Evolutionary conservation across 2,888 invertebrate genomes (phyloP).

Genomic region (Gasteruption jaculator): DNA sequence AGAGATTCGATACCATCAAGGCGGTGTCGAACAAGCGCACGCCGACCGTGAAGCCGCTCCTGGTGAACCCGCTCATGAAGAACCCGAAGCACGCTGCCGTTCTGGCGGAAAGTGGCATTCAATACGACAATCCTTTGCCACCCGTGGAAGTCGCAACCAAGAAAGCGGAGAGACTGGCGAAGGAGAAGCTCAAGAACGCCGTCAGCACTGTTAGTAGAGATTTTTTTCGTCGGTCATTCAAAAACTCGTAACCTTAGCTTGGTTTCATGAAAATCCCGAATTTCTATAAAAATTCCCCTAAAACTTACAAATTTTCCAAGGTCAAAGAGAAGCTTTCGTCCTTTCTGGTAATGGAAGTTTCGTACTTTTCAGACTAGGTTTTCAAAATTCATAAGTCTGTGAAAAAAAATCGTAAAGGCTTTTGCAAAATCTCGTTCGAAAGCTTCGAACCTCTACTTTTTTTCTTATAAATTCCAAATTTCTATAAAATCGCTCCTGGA

Average conservation of each 20-base stretch:
- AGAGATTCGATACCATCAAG: conserved; percentile 74
- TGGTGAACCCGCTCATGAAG: conserved; percentile 69
- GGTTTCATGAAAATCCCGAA: too few relatives aligned
- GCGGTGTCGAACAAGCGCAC: conserved; percentile 69
- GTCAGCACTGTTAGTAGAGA: conserved; percentile 32
- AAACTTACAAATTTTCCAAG: background rate
- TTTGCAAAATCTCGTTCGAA: too few relatives aligned
- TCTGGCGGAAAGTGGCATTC: conserved; percentile 77
- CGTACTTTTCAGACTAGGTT: too few relatives aligned
- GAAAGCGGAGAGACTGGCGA: conserved; percentile 79
- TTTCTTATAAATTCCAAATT: too few relatives aligned
- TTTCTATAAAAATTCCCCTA: conserved; percentile 2
- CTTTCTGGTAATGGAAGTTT: too few relatives aligned
- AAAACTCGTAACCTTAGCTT: too few relatives aligned
- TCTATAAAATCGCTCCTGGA: too few relatives aligned
- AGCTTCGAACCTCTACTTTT: too few relatives aligned
- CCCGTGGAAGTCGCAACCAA: conserved; percentile 78
- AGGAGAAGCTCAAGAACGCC: conserved; percentile 67
- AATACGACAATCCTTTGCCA: conserved; percentile 76
- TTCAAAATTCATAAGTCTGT: too few relatives aligned
- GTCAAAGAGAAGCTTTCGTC: background rate
- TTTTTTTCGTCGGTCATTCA: too few relatives aligned
- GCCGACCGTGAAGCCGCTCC: conserved; percentile 71
- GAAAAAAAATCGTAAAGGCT: too few relatives aligned
- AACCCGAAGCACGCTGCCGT: conserved; percentile 82